Evolutionary conservation across 2,888 invertebrate genomes (phyloP), one percentile per base, ranked within the genome.

Genomic region (Aporophyla lueneburgensis): DNA sequence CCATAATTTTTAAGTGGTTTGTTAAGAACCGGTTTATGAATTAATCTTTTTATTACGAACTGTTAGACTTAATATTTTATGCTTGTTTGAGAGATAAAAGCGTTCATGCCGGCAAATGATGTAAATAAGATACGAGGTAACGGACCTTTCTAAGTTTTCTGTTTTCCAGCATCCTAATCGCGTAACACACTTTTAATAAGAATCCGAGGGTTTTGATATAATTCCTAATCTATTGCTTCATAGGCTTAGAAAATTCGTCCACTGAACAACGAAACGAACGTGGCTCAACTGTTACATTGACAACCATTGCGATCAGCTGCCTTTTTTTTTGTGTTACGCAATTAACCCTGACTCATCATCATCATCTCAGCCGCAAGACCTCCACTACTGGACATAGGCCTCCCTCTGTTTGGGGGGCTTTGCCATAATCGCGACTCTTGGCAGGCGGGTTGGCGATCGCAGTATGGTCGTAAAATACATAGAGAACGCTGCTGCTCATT

Each of bases 1-100:
- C 68, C 51, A 67, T 72, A 62, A 66, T 72, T 62, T 78, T 71
- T 27, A 71, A 74, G 51, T 68, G 74, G 79, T 65, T 74, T 61
- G 40, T 61, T 63, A 66, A 71, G 43, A 81, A 74, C 83, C 67
- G 54, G 74, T 74, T 61, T 51, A 14, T 27, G 53, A 24, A 67
- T 71, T 73, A 53, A 40, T 40, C 19, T 53, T 65, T 67, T 67
- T 70, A n/a, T 58, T 27, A 51, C n/a, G 33, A 78, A 24, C 33
- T 24, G 16, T 59, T 27, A 19, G 33, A 33, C 33, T 33, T 33
- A 33, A 33, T 10, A 24, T 54, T 54, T 65, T 56, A 49, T 74
- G 66, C 65, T 79, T 65, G 21, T 59, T 53, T 59, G 46, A 53
- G 33, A 54, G 5, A 46, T 71, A 9, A 70, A 43, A 43, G 33